These are phyloP conservation scores for Bufo bufo DNA, from an alignment of 2,113 vertebrate species.

Conservation along the genomic window DNA sequence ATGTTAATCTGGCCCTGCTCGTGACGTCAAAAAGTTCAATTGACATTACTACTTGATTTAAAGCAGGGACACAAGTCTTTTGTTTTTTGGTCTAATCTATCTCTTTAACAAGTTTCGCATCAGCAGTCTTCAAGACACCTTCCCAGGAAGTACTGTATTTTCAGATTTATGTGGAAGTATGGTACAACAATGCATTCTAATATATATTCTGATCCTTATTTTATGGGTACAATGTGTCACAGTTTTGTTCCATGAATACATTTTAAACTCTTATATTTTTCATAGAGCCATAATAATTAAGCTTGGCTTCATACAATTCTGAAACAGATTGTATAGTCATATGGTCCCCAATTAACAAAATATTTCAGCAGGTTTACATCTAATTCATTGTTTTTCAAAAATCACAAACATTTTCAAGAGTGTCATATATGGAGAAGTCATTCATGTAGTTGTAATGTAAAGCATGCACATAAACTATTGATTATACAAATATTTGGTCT, in stretches of 20 bases:
- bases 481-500: too few relatives aligned
- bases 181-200: background rate
- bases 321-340: background rate
- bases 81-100: too few relatives aligned
- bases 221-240: background rate
- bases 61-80: too few relatives aligned
- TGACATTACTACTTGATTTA: too few relatives aligned
- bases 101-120: too few relatives aligned
- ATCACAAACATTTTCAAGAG: too few relatives aligned
- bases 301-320: background rate
- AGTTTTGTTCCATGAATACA: background rate
- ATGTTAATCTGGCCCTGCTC: too few relatives aligned
- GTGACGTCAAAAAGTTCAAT: too few relatives aligned
- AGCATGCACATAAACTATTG: too few relatives aligned
- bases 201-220: background rate
- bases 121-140: too few relatives aligned
- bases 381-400: background rate
- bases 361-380: background rate
- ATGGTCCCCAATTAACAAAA: conserved; percentile 7
- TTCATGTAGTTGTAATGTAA: too few relatives aligned
- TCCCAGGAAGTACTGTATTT: background rate
- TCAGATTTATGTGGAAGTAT: background rate
- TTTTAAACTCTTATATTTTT: background rate
- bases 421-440: too few relatives aligned
- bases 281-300: background rate